Base-by-base conservation (phyloP, 2,113 vertebrate species). In the Semicossyphus pulcher region DNA sequence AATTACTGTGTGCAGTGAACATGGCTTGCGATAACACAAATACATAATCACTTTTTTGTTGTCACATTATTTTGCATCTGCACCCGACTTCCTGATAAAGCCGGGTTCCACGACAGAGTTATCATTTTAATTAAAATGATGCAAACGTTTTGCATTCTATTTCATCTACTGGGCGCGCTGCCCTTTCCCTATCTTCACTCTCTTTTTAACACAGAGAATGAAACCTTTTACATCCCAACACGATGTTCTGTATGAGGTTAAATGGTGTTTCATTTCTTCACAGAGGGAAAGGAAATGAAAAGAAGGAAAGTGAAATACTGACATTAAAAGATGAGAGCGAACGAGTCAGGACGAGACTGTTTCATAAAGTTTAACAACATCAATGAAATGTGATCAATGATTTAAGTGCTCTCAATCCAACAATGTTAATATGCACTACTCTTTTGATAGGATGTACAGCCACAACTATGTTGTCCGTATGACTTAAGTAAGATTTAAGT, bases 111-210 rank as follows among this genome's bases (percentile, higher is more conserved):
- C 63, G 14, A 56, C 42, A 71, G 29, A 76, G 62, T 80, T 85
- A 82, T 83, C 65, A 68, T 71, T 86, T 83, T 74, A 84, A 86
- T 86, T 84, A 88, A 85, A 81, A 77, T 29, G 16, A 87, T 63
- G 60, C 79, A 80, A 86, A 74, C 59, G 76, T 76, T 83, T 65
- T 21, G 36, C 57, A 31, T 72, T 81, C 78, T 47, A 57, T 73
- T 83, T 80, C 41, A 47, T 82, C 31, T 77, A 16, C 34, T 23
- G 28, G 49, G 52, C 69, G 72, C 34, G 10, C 1, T 37, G 36
- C 44, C 36, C 71, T 34, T 36, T 62, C 72, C 56, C 31, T 10
- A 54, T 83, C 64, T 47, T 52, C 26, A 3, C n/a, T 52, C 56
- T 65, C 36, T 68, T 34, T 72, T 79, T 69, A 69, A 42, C 23